These are phyloP conservation scores for Hemicrepidius hirtus DNA, from an alignment of 2,888 invertebrate species.

Conservation along the genomic window DNA sequence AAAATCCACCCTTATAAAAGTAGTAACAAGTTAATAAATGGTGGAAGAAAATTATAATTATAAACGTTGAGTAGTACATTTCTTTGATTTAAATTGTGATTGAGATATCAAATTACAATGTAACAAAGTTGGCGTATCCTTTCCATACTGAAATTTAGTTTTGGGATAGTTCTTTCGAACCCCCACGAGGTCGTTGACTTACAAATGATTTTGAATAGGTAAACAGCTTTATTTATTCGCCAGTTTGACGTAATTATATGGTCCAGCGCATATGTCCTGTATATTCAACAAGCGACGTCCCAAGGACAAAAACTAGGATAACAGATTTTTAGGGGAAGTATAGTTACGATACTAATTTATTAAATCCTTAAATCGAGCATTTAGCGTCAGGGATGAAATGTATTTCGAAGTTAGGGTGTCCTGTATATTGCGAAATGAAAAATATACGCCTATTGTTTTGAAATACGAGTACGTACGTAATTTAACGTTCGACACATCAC, in stretches of 20 bases:
- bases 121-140: slow-evolving; percentile 34
- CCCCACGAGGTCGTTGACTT: slow-evolving; percentile 56
- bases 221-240: slow-evolving; percentile 56
- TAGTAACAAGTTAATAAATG: too few relatives aligned
- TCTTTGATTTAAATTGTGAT: background rate
- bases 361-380: too few relatives aligned
- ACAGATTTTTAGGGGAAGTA: background rate
- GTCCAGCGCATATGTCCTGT: slow-evolving; percentile 34
- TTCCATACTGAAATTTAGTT: slow-evolving; percentile 54
- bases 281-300: slow-evolving; percentile 39
- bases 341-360: background rate
- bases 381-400: background rate
- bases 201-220: slow-evolving; percentile 55
- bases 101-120: slow-evolving; percentile 1
- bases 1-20: background rate
- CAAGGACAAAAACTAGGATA: slow-evolving; percentile 21
- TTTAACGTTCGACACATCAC: slow-evolving; percentile 50
- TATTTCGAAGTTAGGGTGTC: background rate
- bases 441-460: slow-evolving; percentile 1
- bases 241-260: slow-evolving; percentile 40
- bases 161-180: slow-evolving; percentile 57
- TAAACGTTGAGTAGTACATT: background rate
- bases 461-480: slow-evolving; percentile 34
- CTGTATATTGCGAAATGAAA: background rate
- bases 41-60: background rate